Evolutionary conservation across 2,888 invertebrate species (phyloP).

Genomic region (Taphrorychus bicolor): DNA sequence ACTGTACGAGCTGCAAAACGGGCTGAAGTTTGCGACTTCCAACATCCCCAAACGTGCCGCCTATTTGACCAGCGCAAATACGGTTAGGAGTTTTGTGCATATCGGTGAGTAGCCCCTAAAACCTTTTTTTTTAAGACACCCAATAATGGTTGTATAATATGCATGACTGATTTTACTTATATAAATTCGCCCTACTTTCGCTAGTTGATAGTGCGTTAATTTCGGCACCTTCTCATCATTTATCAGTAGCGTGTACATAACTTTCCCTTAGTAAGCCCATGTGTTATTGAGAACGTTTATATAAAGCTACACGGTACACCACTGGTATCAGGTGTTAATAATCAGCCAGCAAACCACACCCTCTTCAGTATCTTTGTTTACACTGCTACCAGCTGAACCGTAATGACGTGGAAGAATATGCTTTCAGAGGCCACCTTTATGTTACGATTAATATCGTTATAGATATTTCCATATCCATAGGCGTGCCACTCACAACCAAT

Average conservation of each 20-base stretch:
- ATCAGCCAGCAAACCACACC: slow-evolving; percentile 37
- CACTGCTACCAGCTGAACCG: slow-evolving; percentile 37
- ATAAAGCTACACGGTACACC: no score
- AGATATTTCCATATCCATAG: no score
- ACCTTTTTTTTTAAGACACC: slow-evolving; percentile 7
- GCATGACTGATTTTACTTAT: background rate
- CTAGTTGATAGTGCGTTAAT: slow-evolving; percentile 23
- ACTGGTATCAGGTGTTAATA: slow-evolving; percentile 38
- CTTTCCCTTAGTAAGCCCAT: no score
- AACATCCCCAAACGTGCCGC: slow-evolving; percentile 72
- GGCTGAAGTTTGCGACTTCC: slow-evolving; percentile 68
- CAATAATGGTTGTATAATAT: slow-evolving; percentile 25
- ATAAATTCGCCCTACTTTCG: slow-evolving; percentile 36
- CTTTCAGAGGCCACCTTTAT: slow-evolving; percentile 10
- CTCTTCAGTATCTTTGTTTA: slow-evolving; percentile 35
- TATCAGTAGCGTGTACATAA: slow-evolving; percentile 33
- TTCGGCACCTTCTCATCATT: slow-evolving; percentile 13
- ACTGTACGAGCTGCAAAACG: slow-evolving; percentile 75
- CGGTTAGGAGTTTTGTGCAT: slow-evolving; percentile 84
- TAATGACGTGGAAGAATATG: slow-evolving; percentile 7
- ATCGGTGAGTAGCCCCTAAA: slow-evolving; percentile 65
- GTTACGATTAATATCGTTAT: no score
- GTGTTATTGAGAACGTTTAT: no score
- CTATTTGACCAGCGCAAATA: slow-evolving; percentile 80
- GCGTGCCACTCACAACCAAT: no score